Percentiles rank a stretch among this genome's conserved stretches.
Evolutionary conservation across 2,888 invertebrate species (phyloP).

Genomic region (Lathronympha strigana): DNA sequence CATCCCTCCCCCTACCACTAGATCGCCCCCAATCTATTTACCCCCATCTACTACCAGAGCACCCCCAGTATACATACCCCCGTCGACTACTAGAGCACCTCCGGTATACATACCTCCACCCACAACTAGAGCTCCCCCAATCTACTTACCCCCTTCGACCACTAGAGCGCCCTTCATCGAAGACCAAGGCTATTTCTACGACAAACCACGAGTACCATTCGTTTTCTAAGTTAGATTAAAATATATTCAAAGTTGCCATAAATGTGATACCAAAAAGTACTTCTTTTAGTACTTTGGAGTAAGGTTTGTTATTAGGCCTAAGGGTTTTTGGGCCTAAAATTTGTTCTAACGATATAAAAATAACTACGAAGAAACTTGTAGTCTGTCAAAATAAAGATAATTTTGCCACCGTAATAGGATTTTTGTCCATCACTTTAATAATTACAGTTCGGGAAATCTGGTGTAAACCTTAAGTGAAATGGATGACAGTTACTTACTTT

Average conservation of each 20-base stretch:
- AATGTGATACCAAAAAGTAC: constrained; percentile 77
- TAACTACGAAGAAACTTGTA: constrained; percentile 32
- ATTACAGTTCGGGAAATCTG: not conserved
- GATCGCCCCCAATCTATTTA: constrained; percentile 50
- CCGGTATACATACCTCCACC: constrained; percentile 51
- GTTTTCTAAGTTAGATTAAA: constrained; percentile 64
- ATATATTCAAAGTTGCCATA: constrained; percentile 67
- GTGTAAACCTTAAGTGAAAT: not conserved
- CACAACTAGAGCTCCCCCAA: constrained; percentile 47
- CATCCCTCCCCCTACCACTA: constrained; percentile 52
- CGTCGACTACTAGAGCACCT: constrained; percentile 48
- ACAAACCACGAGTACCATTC: constrained; percentile 74
- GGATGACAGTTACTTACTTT: not conserved
- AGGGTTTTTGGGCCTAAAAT: constrained; percentile 40
- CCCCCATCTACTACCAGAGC: constrained; percentile 54
- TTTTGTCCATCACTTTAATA: not conserved
- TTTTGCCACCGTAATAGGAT: not conserved
- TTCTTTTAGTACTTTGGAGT: constrained; percentile 44
- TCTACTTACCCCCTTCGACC: constrained; percentile 56
- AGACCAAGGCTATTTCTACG: constrained; percentile 76
- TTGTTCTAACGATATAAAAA: constrained; percentile 44
- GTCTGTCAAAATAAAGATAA: constrained; percentile 11
- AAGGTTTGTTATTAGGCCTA: constrained; percentile 43
- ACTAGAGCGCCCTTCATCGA: constrained; percentile 69
- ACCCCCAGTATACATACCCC: constrained; percentile 47